A percentile compares a stretch with the other conserved stretches of the same genome.
phyloP scores from a whole-genome alignment of 2,113 vertebrate species.

The Amphiprion percula region DNA sequence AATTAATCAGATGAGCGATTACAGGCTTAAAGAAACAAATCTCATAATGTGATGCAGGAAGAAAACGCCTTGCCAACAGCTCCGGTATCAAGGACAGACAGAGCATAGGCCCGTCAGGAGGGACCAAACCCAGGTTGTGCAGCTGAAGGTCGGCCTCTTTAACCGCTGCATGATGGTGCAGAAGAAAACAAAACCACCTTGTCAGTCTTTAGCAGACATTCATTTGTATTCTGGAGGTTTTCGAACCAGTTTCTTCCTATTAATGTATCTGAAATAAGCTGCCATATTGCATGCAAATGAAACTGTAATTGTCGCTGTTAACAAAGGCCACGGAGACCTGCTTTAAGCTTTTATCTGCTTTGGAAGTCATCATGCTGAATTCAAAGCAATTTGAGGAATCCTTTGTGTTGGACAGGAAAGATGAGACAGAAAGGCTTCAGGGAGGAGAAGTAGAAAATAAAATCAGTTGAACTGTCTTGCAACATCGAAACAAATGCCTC shows the following conservation, averaged over 20 bases:
- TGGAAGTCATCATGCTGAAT: conserved; percentile 33
- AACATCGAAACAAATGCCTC: conserved; percentile 6
- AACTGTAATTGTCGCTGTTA: conserved; percentile 55
- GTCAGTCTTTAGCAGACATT: conserved; percentile 15
- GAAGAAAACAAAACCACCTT: conserved; percentile 19
- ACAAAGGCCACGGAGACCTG: conserved; percentile 40
- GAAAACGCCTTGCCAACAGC: neutral
- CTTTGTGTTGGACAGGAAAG: conserved; percentile 5
- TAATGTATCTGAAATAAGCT: conserved; percentile 44
- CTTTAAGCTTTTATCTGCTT: conserved; percentile 42
- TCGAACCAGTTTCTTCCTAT: conserved; percentile 17
- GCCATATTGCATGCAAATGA: conserved; percentile 53
- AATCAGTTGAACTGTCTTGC: neutral
- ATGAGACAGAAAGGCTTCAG: conserved; percentile 1
- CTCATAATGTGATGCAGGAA: neutral
- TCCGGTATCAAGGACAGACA: conserved; percentile 32
- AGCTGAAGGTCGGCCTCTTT: conserved; percentile 24
- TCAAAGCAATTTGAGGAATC: conserved; percentile 19
- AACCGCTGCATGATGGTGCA: neutral
- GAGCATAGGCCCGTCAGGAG: neutral
- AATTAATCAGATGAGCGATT: conserved; percentile 36
- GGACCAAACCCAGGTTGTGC: conserved; percentile 1
- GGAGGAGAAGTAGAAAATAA: neutral
- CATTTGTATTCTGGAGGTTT: conserved; percentile 56
- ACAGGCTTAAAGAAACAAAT: conserved; percentile 26